Base-by-base conservation (phyloP, 1,140 invertebrate species). In the Cyclina sinensis region DNA sequence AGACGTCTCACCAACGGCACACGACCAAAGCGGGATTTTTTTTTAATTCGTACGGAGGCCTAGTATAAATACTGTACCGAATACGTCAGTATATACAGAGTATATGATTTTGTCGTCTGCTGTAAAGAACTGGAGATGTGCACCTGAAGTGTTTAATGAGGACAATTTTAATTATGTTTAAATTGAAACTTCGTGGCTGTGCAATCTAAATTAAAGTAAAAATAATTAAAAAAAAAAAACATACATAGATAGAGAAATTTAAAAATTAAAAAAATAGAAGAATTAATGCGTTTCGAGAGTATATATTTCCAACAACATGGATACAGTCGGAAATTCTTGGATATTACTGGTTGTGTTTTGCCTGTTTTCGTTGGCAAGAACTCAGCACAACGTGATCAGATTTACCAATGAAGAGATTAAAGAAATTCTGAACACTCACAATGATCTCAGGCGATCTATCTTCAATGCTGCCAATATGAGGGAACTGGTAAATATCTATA, bases 381-480 rank as follows among this genome's bases (percentile, higher is more conserved):
- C 43, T 18, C 70, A 76, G 30, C 16, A 86, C 4, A 76, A 65
- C 57, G 84, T 86, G 84, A 78, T 76, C 18, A 30, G 70, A 27
- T 86, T 86, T 51, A 74, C 43, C 27, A 30, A 1, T 27, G 65
- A 57, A 0, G 84, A 86, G 46, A 86, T 43, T 43, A 73, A 62
- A 2, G 73, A 86, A 37, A 80, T 87, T 35, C 39, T 87, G 9
- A 32, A 43, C 27, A 68, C 74, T 18, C 85, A 87, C 35, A 87
- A 87, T 32, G 74, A 87, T 24, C 76, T 87, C 37, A 54, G 85
- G 24, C 39, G 85, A 37, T 87, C 85, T 37, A 70, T 87, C 27
- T 87, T 79, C 39, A 87, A 87, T 70, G 85, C 85, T 54, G 85
- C 85, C 16, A 87, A 87, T 24, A 87, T 87, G 85, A 76, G 85